Evolutionary conservation across 2,113 vertebrate species (phyloP).

Genomic region (Pyxicephalus adspersus): DNA sequence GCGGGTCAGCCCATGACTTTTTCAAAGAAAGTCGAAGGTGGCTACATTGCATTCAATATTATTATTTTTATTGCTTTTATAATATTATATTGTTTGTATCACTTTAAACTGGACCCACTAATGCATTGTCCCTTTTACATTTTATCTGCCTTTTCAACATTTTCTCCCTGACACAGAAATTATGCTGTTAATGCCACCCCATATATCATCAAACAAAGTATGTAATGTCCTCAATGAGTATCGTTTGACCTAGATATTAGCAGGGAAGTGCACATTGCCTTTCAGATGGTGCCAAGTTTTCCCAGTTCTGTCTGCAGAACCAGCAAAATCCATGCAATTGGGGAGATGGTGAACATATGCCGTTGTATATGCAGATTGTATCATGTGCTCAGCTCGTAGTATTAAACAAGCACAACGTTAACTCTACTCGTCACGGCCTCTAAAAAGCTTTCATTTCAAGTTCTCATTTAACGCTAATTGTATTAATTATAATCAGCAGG

Average conservation of each 20-base stretch:
- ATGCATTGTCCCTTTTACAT: background rate
- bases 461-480: slow-evolving; percentile 25
- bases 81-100: no score
- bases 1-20: no score
- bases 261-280: no score
- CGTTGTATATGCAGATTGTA: background rate
- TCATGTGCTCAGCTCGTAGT: background rate
- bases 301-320: background rate
- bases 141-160: background rate
- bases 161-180: background rate
- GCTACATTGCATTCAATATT: no score
- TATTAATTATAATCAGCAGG: slow-evolving; percentile 34
- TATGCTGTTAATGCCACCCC: background rate
- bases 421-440: background rate
- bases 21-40: no score
- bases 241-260: slow-evolving; percentile 14
- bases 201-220: background rate
- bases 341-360: slow-evolving; percentile 1
- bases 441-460: slow-evolving; percentile 23
- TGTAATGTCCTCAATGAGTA: background rate
- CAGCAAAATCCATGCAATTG: slow-evolving; percentile 2
- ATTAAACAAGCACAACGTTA: background rate
- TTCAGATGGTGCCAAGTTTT: background rate
- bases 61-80: no score
- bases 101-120: background rate